phyloP scores from a whole-genome alignment of 2,113 vertebrate species.

The Uria lomvia region DNA sequence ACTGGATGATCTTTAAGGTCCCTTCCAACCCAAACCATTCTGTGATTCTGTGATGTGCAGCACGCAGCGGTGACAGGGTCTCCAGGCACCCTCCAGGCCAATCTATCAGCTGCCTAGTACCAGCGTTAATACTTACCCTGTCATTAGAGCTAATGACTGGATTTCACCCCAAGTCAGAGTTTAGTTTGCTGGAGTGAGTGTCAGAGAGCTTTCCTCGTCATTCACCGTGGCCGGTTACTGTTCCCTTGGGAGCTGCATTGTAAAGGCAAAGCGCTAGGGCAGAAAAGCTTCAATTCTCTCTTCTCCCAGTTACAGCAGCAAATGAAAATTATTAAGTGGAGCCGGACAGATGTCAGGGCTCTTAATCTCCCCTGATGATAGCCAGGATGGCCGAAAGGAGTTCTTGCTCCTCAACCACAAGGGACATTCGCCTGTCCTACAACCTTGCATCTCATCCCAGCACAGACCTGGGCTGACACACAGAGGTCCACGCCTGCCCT shows the following conservation, averaged over 20 bases:
- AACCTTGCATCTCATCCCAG: accelerated
- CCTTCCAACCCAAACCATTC: too few relatives aligned
- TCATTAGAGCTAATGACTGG: not conserved
- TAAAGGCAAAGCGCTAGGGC: not conserved
- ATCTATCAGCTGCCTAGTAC: not conserved
- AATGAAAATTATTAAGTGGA: not conserved
- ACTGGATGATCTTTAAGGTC: too few relatives aligned
- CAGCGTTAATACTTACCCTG: not conserved
- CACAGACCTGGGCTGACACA: not conserved
- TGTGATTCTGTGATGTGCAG: too few relatives aligned
- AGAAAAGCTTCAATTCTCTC: not conserved
- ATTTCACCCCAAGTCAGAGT: not conserved
- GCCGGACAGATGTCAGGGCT: not conserved
- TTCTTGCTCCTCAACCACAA: not conserved
- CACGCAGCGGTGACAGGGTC: not conserved
- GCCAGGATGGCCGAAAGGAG: not conserved
- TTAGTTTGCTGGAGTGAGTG: not conserved
- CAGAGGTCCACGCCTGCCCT: not conserved
- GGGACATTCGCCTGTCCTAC: not conserved
- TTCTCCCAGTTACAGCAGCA: not conserved
- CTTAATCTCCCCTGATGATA: not conserved
- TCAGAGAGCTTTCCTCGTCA: not conserved
- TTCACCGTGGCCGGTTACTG: accelerated
- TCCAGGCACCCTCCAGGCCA: not conserved
- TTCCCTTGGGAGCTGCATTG: not conserved